phyloP scores from a whole-genome alignment of 2,888 invertebrate species.

The Habroteleia sp. region DNA sequence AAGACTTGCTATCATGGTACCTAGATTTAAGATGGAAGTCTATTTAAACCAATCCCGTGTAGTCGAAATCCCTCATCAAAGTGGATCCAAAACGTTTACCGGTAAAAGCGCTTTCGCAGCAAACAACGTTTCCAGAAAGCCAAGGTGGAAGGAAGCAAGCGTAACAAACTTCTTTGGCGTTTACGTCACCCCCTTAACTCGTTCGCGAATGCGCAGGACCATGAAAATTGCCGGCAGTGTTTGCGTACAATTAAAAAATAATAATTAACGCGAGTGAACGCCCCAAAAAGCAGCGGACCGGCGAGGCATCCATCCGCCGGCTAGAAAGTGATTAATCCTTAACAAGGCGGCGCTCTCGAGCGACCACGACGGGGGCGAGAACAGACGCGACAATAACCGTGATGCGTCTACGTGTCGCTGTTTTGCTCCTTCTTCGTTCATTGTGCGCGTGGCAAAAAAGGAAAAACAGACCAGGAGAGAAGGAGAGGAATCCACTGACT shows the following conservation, averaged over 20 bases:
- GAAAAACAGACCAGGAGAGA: slow-evolving; percentile 20
- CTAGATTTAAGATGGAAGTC: slow-evolving; percentile 1
- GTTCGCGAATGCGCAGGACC: slow-evolving; percentile 38
- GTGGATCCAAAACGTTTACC: slow-evolving; percentile 21
- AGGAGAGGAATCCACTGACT: slow-evolving; percentile 70
- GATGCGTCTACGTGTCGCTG: slow-evolving; percentile 29
- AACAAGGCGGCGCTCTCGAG: slow-evolving; percentile 72
- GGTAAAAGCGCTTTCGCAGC: slow-evolving; percentile 15
- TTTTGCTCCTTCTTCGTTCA: slow-evolving; percentile 32
- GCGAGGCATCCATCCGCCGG: slow-evolving; percentile 60
- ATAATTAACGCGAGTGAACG: slow-evolving; percentile 59
- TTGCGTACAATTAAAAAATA: slow-evolving; percentile 63
- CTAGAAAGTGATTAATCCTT: slow-evolving; percentile 74
- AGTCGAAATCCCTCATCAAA: slow-evolving; percentile 27
- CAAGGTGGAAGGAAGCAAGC: slow-evolving; percentile 16
- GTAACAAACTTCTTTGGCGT: slow-evolving; percentile 55
- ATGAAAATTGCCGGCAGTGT: slow-evolving; percentile 52
- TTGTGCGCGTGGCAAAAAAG: slow-evolving; percentile 58
- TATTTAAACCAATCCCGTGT: slow-evolving; percentile 24
- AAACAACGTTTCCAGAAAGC: slow-evolving; percentile 30
- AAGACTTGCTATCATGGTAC: no score
- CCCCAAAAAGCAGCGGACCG: slow-evolving; percentile 53
- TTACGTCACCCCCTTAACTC: slow-evolving; percentile 32
- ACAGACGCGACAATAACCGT: slow-evolving; percentile 53
- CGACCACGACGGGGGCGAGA: slow-evolving; percentile 63